These are phyloP conservation scores for Azemiops feae DNA, from an alignment of 2,113 vertebrate genomes.

Conservation along the genomic window DNA sequence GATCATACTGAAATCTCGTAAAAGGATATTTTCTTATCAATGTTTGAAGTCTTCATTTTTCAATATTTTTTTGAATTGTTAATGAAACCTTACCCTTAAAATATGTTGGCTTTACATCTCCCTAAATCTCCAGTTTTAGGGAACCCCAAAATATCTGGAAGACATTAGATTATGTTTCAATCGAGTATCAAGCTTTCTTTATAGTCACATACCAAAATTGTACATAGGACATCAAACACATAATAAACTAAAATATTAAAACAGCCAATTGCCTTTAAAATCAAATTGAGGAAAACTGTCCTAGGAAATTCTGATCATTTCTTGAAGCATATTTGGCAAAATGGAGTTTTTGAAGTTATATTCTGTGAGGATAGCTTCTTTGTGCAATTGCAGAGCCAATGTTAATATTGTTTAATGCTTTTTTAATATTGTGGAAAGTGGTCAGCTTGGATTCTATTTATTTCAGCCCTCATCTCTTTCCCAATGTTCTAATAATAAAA, in stretches of 20 bases:
- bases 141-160: background rate
- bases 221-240: background rate
- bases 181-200: background rate
- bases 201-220: background rate
- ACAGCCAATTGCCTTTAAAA: background rate
- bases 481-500: background rate
- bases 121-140: background rate
- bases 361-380: background rate
- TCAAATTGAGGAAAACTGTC: background rate
- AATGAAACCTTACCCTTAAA: background rate
- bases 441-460: background rate
- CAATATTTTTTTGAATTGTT: background rate
- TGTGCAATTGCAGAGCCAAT: background rate
- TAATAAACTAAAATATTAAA: background rate
- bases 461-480: background rate
- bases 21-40: background rate
- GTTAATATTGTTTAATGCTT: background rate
- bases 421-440: background rate
- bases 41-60: background rate
- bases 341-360: background rate
- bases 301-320: background rate
- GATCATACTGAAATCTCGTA: background rate
- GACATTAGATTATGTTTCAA: background rate
- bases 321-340: background rate
- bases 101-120: background rate